phyloP scores from a whole-genome alignment of 2,113 vertebrate species.

The Paradoxurus hermaphroditus region DNA sequence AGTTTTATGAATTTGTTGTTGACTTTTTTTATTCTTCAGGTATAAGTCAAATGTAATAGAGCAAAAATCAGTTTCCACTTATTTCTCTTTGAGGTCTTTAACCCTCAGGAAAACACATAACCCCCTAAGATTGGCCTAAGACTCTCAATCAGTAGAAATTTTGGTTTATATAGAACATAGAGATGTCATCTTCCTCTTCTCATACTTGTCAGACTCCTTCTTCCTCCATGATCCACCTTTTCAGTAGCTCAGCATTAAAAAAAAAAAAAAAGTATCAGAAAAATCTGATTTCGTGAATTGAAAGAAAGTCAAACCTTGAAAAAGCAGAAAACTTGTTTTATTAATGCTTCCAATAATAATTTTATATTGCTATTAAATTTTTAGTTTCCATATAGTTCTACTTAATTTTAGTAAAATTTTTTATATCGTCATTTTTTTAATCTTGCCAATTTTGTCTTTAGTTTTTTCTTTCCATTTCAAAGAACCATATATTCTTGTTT shows the following conservation, averaged over 20 bases:
- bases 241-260: not conserved
- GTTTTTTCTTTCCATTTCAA: not conserved
- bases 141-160: not conserved
- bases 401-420: not conserved
- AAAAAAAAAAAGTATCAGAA: not conserved
- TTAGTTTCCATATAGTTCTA: not conserved
- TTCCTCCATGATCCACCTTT: not conserved
- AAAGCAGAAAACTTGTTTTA: not conserved
- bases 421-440: not conserved
- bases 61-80: not conserved
- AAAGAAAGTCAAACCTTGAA: not conserved
- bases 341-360: not conserved
- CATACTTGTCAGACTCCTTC: not conserved
- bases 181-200: not conserved
- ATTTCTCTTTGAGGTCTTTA: not conserved
- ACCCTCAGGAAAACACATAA: not conserved
- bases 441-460: not conserved
- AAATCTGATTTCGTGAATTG: not conserved
- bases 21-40: not conserved
- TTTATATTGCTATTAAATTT: not conserved
- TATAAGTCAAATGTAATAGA: not conserved
- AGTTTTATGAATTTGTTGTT: not conserved
- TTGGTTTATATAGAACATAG: not conserved
- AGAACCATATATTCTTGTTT: not conserved
- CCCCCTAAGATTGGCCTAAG: not conserved